Evolutionary conservation across 2,888 invertebrate species (phyloP).

Genomic region (Eremobia ochroleuca): DNA sequence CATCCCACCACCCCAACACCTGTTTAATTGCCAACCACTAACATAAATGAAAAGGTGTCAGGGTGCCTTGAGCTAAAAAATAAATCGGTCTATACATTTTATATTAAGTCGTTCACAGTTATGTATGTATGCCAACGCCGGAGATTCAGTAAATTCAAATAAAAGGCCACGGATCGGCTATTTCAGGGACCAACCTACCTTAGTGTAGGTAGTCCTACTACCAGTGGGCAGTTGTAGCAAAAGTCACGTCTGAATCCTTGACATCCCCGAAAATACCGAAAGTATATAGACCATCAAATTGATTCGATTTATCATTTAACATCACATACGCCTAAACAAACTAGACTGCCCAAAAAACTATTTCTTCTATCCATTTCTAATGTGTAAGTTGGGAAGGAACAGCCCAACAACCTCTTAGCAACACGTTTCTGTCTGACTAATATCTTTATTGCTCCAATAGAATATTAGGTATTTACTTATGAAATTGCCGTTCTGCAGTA

Average conservation of each 20-base stretch:
- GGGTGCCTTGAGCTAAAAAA: not conserved
- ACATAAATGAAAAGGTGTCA: not conserved
- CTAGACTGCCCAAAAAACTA: not conserved
- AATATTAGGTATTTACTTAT: too few species aligned
- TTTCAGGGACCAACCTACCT: too few species aligned
- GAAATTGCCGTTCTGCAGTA: too few species aligned
- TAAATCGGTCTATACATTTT: not conserved
- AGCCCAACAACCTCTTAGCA: not conserved
- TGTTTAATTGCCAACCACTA: not conserved
- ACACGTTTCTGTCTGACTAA: not conserved
- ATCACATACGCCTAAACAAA: not conserved
- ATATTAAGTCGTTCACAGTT: slow-evolving; percentile 7
- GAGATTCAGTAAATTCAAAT: slow-evolving; percentile 8
- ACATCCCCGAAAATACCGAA: not conserved
- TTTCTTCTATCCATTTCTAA: not conserved
- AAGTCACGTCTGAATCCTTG: not conserved
- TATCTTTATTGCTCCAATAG: not conserved
- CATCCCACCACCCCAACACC: too few species aligned
- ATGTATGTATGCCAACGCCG: not conserved
- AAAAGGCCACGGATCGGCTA: slow-evolving; percentile 12
- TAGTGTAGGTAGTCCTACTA: not conserved
- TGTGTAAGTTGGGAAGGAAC: not conserved
- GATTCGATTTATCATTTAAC: not conserved
- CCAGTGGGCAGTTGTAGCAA: not conserved
- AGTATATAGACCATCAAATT: too few species aligned